These are phyloP conservation scores for Etheostoma nigrum DNA, from an alignment of 2,797 vertebrate genomes.

Conservation along the genomic window DNA sequence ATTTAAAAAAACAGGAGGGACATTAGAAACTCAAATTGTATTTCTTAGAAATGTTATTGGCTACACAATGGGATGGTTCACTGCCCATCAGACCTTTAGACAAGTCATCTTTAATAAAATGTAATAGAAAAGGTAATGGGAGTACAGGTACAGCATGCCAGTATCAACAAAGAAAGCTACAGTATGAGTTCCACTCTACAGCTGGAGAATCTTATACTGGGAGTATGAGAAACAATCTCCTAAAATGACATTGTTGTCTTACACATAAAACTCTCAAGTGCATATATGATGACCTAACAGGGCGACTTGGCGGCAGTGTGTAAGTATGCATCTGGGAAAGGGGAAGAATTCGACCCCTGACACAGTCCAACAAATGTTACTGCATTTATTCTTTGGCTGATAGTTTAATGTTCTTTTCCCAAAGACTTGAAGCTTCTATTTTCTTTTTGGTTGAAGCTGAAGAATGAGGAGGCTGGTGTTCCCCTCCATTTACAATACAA, in stretches of 20 bases:
- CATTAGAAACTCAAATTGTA: not conserved
- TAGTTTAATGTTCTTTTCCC: constrained; percentile 81
- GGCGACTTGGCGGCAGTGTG: constrained; percentile 62
- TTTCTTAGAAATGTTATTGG: constrained; percentile 1
- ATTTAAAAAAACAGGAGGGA: not conserved
- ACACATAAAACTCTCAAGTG: constrained; percentile 73
- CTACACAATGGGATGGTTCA: not conserved
- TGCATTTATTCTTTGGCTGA: constrained; percentile 78
- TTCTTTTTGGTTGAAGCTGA: constrained; percentile 52
- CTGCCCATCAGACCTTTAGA: constrained; percentile 11
- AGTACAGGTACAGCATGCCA: constrained; percentile 18
- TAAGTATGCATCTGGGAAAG: constrained; percentile 79
- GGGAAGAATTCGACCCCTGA: constrained; percentile 80
- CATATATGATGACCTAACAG: constrained; percentile 67
- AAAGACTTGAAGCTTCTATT: constrained; percentile 69
- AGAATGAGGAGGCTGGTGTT: constrained; percentile 58
- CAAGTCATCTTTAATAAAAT: constrained; percentile 17
- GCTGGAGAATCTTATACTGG: constrained; percentile 17
- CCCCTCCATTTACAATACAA: constrained; percentile 50
- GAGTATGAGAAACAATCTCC: constrained; percentile 64
- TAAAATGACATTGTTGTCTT: constrained; percentile 69
- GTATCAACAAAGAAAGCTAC: constrained; percentile 17
- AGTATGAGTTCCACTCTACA: constrained; percentile 18
- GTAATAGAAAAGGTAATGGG: constrained; percentile 15
- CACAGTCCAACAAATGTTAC: constrained; percentile 75